These are phyloP conservation scores for Tringa solitaria DNA, from an alignment of 2,113 vertebrate species.

Conservation along the genomic window DNA sequence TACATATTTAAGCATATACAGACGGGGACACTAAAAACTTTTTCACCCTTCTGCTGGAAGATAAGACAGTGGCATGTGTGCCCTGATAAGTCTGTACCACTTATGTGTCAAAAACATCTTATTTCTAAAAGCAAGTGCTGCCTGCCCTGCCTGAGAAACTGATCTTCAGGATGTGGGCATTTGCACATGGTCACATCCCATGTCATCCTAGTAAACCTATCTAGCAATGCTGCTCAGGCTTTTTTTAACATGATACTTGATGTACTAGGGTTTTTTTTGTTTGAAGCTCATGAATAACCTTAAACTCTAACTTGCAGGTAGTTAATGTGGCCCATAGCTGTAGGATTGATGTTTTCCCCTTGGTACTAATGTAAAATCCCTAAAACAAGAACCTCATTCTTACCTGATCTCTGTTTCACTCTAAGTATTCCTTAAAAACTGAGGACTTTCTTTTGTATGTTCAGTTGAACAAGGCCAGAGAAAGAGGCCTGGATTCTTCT, in stretches of 20 bases:
- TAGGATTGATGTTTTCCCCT: neutral
- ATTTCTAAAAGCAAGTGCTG: neutral
- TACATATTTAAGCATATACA: neutral
- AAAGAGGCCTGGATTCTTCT: neutral
- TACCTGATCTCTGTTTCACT: neutral
- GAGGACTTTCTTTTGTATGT: neutral
- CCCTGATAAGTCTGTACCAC: neutral
- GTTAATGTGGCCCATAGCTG: fast-evolving
- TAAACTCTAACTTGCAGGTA: neutral
- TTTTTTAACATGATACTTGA: neutral
- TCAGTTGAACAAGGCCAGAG: neutral
- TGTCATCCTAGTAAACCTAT: neutral
- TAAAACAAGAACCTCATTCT: neutral
- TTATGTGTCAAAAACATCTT: neutral
- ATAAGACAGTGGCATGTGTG: neutral
- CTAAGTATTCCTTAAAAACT: neutral
- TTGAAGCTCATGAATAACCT: neutral
- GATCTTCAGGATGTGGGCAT: neutral
- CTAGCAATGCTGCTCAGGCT: neutral
- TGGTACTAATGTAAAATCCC: neutral
- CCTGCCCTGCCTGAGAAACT: neutral
- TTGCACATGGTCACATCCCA: neutral
- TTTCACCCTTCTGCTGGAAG: neutral
- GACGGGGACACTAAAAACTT: neutral
- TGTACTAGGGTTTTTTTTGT: fast-evolving